A percentile compares a stretch with the other conserved stretches of the same genome.
Conservation (phyloP, 2,888 invertebrate genomes). For the Dexiosoma caninum region DNA sequence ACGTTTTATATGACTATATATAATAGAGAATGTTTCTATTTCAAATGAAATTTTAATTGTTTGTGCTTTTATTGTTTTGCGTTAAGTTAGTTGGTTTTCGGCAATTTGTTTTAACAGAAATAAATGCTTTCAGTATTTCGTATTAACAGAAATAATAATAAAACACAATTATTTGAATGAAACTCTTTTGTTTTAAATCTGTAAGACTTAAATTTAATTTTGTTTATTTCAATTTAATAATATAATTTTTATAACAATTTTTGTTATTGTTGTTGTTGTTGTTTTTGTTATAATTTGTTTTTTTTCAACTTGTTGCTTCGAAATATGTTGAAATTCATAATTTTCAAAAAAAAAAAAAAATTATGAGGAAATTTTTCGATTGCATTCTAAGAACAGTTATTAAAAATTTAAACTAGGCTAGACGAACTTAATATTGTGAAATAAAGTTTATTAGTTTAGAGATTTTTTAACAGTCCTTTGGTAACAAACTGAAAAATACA, state of each 20-base stretch:
- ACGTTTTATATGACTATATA: no score
- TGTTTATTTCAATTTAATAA: slow-evolving; percentile 48
- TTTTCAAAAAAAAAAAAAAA: neutral
- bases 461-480: neutral
- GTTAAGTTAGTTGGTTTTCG: no score
- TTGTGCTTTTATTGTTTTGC: no score
- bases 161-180: neutral
- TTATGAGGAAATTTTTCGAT: neutral
- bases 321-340: slow-evolving; percentile 28
- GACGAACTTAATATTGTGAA: neutral
- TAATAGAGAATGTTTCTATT: no score
- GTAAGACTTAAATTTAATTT: slow-evolving; percentile 43
- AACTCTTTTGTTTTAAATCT: neutral
- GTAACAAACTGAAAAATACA: neutral
- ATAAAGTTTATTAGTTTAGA: neutral
- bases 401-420: neutral
- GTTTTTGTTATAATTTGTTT: neutral
- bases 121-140: no score
- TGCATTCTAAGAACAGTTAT: neutral
- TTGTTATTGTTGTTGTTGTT: neutral
- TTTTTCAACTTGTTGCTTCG: slow-evolving; percentile 15
- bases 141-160: no score
- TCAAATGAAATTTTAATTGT: no score
- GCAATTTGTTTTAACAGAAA: no score
- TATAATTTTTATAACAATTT: slow-evolving; percentile 43